Percentiles rank a stretch among this genome's conserved stretches.
phyloP scores from a whole-genome alignment of 2,113 vertebrate species.

The Antechinus stuartii region DNA sequence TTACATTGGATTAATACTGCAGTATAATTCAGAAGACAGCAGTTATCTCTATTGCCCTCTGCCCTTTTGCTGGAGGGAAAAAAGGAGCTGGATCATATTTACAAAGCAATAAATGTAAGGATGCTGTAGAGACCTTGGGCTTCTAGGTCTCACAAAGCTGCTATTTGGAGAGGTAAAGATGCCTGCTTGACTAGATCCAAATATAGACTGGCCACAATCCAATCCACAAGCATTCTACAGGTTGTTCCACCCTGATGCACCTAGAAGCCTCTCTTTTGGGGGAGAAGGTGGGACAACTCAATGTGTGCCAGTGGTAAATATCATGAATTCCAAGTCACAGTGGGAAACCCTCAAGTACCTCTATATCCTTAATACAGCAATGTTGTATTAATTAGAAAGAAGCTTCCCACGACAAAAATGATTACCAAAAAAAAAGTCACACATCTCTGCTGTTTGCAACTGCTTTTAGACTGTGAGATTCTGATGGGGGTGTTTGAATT shows the following conservation, averaged over 20 bases:
- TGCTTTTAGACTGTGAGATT: background rate
- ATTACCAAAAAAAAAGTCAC: background rate
- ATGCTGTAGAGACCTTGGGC: background rate
- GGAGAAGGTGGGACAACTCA: background rate
- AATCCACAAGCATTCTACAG: background rate
- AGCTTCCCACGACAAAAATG: background rate
- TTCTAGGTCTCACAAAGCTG: background rate
- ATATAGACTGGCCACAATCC: background rate
- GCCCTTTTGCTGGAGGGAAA: background rate
- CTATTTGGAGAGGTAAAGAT: background rate
- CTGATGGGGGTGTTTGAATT: background rate
- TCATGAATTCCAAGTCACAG: background rate
- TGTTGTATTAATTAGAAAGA: background rate
- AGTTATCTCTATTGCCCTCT: background rate
- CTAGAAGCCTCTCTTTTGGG: background rate
- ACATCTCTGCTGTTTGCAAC: background rate
- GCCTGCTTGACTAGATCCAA: background rate
- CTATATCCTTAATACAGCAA: background rate
- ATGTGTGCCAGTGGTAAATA: background rate
- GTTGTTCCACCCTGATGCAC: background rate
- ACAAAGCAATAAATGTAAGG: background rate
- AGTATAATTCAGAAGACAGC: background rate
- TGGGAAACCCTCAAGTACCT: background rate
- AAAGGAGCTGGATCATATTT: background rate
- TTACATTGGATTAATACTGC: background rate